Conservation (phyloP, 2,113 vertebrate species). For the Pyxicephalus adspersus region DNA sequence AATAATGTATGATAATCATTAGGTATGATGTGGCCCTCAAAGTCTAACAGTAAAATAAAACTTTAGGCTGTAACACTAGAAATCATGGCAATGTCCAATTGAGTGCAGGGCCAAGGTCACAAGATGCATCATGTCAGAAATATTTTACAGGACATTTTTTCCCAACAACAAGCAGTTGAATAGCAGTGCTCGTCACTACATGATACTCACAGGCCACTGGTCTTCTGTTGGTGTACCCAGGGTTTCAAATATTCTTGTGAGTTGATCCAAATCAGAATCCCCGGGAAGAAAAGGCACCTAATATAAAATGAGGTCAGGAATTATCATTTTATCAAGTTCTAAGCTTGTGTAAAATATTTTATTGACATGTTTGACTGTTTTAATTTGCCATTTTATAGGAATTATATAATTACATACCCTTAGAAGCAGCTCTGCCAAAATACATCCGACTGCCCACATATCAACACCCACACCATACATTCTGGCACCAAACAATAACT, state of each 20-base stretch:
- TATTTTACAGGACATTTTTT: too few species aligned
- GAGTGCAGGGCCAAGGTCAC: not conserved
- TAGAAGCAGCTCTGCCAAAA: constrained; percentile 93
- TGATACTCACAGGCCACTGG: constrained; percentile 88
- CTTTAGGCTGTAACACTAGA: not conserved
- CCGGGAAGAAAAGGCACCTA: constrained; percentile 95
- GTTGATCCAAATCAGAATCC: constrained; percentile 95
- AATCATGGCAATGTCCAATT: not conserved
- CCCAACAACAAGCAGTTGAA: too few species aligned
- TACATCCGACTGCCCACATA: constrained; percentile 99
- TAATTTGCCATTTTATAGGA: not conserved
- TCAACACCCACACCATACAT: constrained; percentile 98
- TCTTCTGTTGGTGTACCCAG: constrained; percentile 94
- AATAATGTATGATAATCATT: too few species aligned
- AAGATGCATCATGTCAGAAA: too few species aligned
- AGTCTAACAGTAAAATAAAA: too few species aligned
- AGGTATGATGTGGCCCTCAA: too few species aligned
- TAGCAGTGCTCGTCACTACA: too few species aligned
- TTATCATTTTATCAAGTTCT: too few species aligned
- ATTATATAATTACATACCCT: constrained; percentile 77
- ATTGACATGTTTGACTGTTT: not conserved
- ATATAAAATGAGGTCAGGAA: too few species aligned
- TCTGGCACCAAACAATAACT: constrained; percentile 92
- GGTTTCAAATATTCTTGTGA: constrained; percentile 96
- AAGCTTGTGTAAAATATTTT: too few species aligned